Conservation (phyloP, 2,888 invertebrate genomes). For the Abscondita cerata region DNA sequence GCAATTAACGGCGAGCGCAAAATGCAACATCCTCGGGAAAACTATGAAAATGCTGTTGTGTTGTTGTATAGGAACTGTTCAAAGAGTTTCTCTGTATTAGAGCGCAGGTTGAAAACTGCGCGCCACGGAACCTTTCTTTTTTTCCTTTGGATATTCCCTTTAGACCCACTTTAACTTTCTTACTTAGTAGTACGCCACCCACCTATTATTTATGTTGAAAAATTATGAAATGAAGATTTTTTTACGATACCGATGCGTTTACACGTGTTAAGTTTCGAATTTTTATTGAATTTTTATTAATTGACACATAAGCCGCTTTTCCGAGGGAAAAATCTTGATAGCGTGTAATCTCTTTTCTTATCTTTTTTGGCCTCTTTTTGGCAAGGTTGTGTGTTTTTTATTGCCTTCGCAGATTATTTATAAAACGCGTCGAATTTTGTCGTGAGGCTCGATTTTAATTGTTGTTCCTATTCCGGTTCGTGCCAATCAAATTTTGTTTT, state of each 20-base stretch:
- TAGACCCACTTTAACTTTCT: constrained; percentile 28
- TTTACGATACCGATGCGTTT: not conserved
- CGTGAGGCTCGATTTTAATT: too few species aligned
- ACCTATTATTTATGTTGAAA: constrained; percentile 14
- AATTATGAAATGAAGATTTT: constrained; percentile 7
- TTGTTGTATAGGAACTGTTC: constrained; percentile 26
- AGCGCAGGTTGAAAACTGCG: constrained; percentile 35
- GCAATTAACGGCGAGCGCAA: constrained; percentile 3
- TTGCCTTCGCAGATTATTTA: too few species aligned
- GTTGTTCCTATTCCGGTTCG: too few species aligned
- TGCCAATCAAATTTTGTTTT: too few species aligned
- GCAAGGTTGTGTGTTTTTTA: too few species aligned
- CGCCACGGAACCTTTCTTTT: constrained; percentile 21
- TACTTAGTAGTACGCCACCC: constrained; percentile 19
- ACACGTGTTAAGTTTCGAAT: too few species aligned
- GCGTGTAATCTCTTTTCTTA: too few species aligned
- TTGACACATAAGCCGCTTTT: too few species aligned
- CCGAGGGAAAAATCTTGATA: too few species aligned
- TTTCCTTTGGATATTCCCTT: constrained; percentile 15
- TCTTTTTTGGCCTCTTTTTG: too few species aligned
- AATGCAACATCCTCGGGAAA: constrained; percentile 14
- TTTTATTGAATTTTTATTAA: too few species aligned
- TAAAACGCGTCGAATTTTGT: too few species aligned
- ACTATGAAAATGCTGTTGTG: constrained; percentile 15
- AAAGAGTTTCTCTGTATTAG: constrained; percentile 25